Evolutionary conservation across 2,888 invertebrate species (phyloP).

Genomic region (Lasius platythorax): DNA sequence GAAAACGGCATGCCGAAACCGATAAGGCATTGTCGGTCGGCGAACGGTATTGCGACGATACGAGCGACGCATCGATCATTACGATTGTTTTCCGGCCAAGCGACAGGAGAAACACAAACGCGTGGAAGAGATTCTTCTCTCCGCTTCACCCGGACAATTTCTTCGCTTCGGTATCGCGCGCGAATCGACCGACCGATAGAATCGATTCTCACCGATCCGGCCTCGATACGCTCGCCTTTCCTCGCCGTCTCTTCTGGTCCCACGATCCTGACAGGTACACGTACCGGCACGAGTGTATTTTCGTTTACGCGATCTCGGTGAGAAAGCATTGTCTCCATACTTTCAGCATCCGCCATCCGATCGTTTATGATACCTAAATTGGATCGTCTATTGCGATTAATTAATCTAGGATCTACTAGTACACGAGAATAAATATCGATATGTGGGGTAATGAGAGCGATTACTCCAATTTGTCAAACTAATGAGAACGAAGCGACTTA

Average conservation of each 20-base stretch:
- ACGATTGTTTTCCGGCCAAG: conserved; percentile 66
- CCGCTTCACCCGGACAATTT: conserved; percentile 27
- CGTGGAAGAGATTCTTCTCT: background rate
- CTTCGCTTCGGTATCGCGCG: conserved; percentile 17
- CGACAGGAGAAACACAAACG: conserved; percentile 50
- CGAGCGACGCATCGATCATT: conserved; percentile 68
- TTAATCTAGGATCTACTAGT: conserved; percentile 2
- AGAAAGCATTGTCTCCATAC: conserved; percentile 39
- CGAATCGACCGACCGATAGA: conserved; percentile 53
- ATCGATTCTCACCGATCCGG: conserved; percentile 63
- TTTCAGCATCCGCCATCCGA: conserved; percentile 12
- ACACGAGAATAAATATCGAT: background rate
- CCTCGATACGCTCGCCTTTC: conserved; percentile 55
- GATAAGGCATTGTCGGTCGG: conserved; percentile 80
- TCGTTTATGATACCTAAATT: background rate
- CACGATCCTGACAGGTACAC: conserved; percentile 29
- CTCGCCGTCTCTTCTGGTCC: conserved; percentile 34
- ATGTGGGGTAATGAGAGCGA: background rate
- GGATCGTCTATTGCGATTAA: background rate
- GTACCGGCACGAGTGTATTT: conserved; percentile 20
- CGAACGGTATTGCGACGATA: conserved; percentile 76
- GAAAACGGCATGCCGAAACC: conserved; percentile 75
- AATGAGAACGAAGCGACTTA: background rate
- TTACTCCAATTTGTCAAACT: conserved; percentile 11
- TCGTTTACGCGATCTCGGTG: conserved; percentile 12